These are phyloP conservation scores for Chascanopsetta lugubris DNA, from an alignment of 2,113 vertebrate genomes.

Conservation along the genomic window DNA sequence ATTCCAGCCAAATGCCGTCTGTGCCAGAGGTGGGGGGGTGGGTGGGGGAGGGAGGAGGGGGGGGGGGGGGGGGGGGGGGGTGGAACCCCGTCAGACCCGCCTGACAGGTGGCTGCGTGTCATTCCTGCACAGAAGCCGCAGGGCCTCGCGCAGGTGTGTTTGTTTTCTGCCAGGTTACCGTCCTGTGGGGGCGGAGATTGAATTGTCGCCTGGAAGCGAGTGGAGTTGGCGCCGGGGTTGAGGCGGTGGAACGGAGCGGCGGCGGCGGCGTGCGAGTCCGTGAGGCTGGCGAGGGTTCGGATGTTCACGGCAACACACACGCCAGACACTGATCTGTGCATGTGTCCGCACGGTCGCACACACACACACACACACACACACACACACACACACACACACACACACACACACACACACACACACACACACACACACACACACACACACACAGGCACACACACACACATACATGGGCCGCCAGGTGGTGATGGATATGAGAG, in stretches of 20 bases:
- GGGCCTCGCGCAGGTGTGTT: conserved; percentile 58
- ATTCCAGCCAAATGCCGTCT: no score
- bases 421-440: background rate
- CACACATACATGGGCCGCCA: conserved; percentile 2
- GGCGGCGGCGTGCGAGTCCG: conserved; percentile 7
- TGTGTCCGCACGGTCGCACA: background rate
- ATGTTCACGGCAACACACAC: background rate
- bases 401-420: background rate
- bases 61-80: conserved; percentile 26
- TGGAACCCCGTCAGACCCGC: conserved; percentile 38
- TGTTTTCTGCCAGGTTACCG: conserved; percentile 52
- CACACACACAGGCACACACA: no score
- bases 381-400: background rate
- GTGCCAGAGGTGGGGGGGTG: conserved; percentile 27
- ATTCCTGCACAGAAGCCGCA: conserved; percentile 13
- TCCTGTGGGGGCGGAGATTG: conserved; percentile 37
- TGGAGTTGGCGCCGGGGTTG: conserved; percentile 22
- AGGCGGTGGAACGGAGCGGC: conserved; percentile 20
- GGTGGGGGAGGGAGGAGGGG: conserved; percentile 29
- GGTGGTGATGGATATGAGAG: conserved; percentile 21
- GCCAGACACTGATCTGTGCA: background rate
- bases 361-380: background rate
- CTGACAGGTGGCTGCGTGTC: conserved; percentile 51
- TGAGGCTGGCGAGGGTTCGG: background rate
- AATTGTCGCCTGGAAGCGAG: conserved; percentile 48